These are phyloP conservation scores for Mola mola DNA, from an alignment of 2,113 vertebrate genomes.

Conservation along the genomic window DNA sequence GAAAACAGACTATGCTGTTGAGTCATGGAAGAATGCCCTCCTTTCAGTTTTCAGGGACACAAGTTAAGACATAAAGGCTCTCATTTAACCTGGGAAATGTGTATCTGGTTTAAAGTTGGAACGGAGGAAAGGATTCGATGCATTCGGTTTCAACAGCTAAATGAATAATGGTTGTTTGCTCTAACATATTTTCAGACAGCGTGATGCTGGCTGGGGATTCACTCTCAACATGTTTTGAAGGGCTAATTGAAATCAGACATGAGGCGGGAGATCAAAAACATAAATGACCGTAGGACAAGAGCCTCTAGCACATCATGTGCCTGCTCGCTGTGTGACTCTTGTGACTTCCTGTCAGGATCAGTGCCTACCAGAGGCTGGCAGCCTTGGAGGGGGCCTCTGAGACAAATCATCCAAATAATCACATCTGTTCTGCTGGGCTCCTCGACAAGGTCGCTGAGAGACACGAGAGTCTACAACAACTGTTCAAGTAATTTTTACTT, in stretches of 20 bases:
- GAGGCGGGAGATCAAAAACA: slow-evolving; percentile 11
- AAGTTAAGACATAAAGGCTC: background rate
- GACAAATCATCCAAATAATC: slow-evolving; percentile 6
- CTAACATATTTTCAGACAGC: background rate
- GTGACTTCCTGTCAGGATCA: slow-evolving; percentile 4
- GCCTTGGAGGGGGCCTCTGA: background rate
- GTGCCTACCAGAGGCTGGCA: slow-evolving; percentile 10
- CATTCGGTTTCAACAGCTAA: background rate
- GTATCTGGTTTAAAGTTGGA: background rate
- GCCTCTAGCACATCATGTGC: slow-evolving; percentile 14
- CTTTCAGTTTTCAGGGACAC: background rate
- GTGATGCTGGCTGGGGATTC: slow-evolving; percentile 3
- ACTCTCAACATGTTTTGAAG: slow-evolving; percentile 13
- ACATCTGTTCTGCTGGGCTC: slow-evolving; percentile 2
- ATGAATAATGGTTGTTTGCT: background rate
- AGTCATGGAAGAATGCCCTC: background rate
- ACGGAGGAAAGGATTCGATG: too few species aligned
- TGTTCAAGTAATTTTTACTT: background rate
- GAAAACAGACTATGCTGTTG: slow-evolving; percentile 10
- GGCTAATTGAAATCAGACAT: slow-evolving; percentile 11
- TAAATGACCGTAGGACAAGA: background rate
- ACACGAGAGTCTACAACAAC: background rate
- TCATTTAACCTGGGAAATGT: background rate
- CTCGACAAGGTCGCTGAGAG: background rate
- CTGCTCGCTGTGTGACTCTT: slow-evolving; percentile 1